These are phyloP conservation scores for Anodontia alba DNA, from an alignment of 2,888 invertebrate genomes.

Conservation along the genomic window DNA sequence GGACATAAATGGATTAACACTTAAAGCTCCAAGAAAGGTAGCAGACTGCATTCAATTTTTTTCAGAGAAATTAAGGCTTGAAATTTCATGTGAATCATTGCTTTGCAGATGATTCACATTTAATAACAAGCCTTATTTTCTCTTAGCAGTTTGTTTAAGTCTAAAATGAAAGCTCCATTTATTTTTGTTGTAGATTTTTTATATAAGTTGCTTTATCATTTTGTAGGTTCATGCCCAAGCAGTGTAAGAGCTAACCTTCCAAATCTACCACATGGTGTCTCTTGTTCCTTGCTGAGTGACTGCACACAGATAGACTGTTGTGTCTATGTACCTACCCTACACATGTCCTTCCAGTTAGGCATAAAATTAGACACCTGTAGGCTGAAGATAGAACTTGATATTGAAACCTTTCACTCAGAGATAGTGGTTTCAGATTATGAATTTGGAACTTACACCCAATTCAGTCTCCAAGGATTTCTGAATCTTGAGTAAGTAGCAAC, in stretches of 20 bases:
- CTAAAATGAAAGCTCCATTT: no score
- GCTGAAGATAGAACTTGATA: not conserved
- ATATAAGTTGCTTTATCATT: no score
- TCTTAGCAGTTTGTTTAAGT: no score
- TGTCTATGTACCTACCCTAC: not conserved
- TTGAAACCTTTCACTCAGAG: not conserved
- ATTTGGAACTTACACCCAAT: slow-evolving; percentile 11
- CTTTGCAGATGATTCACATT: no score
- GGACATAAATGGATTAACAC: no score
- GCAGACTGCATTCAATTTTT: no score
- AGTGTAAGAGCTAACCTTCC: not conserved
- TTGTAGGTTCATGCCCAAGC: not conserved
- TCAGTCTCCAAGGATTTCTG: slow-evolving; percentile 20
- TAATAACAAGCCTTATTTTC: no score
- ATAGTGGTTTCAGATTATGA: slow-evolving; percentile 10
- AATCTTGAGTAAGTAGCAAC: slow-evolving; percentile 26
- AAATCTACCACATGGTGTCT: not conserved
- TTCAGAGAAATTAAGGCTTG: no score
- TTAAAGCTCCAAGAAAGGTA: no score
- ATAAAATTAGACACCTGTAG: not conserved
- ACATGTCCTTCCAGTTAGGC: not conserved
- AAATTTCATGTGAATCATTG: no score
- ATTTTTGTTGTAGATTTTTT: no score
- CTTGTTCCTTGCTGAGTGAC: not conserved
- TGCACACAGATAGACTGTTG: not conserved